These are phyloP conservation scores for Epinephelus awoara DNA, from an alignment of 2,797 vertebrate genomes.

Conservation along the genomic window DNA sequence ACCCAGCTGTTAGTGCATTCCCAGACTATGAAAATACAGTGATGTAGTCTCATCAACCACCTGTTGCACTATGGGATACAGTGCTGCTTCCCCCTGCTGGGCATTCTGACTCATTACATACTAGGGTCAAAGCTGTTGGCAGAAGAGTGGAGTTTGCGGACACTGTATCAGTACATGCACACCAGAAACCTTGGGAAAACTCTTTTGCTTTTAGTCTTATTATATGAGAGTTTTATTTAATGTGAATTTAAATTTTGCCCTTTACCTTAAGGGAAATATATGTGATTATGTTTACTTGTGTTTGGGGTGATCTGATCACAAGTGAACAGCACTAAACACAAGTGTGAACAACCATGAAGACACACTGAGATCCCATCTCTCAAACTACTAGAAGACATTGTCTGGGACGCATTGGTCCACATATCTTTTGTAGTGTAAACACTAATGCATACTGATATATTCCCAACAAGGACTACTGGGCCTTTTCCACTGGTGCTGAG, in stretches of 20 bases:
- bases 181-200: neutral
- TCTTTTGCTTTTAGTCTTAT: neutral
- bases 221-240: no score
- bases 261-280: neutral
- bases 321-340: no score
- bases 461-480: no score
- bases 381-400: no score
- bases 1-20: neutral
- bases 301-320: no score
- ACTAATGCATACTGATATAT: no score
- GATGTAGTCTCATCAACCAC: neutral
- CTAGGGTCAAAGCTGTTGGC: neutral
- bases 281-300: no score
- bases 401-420: no score
- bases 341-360: no score
- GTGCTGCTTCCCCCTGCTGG: constrained; percentile 68
- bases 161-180: neutral
- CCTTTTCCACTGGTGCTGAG: no score
- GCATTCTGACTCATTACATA: constrained; percentile 23
- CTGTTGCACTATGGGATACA: constrained; percentile 40
- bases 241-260: neutral
- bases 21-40: neutral
- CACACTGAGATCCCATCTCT: no score
- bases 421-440: no score
- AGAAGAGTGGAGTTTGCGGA: neutral